phyloP scores from a whole-genome alignment of 2,888 invertebrate species.

The Xanthostigma xanthostigma region DNA sequence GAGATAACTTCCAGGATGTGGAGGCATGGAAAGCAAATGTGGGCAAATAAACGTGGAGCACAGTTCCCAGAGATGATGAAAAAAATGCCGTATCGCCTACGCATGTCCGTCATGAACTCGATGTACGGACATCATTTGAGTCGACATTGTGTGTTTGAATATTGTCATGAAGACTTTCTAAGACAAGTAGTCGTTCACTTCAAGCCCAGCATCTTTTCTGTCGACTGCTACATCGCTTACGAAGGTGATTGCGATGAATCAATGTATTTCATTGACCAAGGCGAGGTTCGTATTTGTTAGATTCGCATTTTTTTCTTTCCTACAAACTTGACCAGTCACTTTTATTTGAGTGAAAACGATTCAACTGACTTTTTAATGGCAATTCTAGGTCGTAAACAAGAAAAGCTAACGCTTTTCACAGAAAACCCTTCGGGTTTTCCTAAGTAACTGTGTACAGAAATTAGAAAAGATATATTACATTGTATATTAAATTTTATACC shows the following conservation, averaged over 20 bases:
- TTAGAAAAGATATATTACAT: too few relatives aligned
- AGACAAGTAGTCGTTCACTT: slow-evolving; percentile 16
- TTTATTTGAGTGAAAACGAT: too few relatives aligned
- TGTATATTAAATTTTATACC: too few relatives aligned
- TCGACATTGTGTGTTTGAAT: slow-evolving; percentile 12
- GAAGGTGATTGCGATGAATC: slow-evolving; percentile 16
- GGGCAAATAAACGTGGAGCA: slow-evolving; percentile 9
- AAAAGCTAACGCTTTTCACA: too few relatives aligned
- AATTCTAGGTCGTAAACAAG: too few relatives aligned
- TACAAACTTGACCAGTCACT: too few relatives aligned
- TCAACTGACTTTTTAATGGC: too few relatives aligned
- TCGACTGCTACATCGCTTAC: slow-evolving; percentile 15
- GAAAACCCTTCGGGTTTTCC: too few relatives aligned
- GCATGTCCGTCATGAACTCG: slow-evolving; percentile 15
- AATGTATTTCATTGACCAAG: slow-evolving; percentile 20
- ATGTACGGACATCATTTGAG: slow-evolving; percentile 17
- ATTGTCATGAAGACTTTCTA: slow-evolving; percentile 16
- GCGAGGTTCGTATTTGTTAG: slow-evolving; percentile 12
- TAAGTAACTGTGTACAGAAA: too few relatives aligned
- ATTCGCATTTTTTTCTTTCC: too few relatives aligned
- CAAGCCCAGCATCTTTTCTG: slow-evolving; percentile 13
- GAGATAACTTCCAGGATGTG: too few relatives aligned
- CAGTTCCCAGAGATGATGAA: slow-evolving; percentile 12
- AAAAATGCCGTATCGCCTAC: slow-evolving; percentile 16
- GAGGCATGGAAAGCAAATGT: slow-evolving; percentile 9